Evolutionary conservation across 2,797 vertebrate genomes (phyloP), one percentile per base, ranked within the genome.

Genomic region (Tapera naevia): DNA sequence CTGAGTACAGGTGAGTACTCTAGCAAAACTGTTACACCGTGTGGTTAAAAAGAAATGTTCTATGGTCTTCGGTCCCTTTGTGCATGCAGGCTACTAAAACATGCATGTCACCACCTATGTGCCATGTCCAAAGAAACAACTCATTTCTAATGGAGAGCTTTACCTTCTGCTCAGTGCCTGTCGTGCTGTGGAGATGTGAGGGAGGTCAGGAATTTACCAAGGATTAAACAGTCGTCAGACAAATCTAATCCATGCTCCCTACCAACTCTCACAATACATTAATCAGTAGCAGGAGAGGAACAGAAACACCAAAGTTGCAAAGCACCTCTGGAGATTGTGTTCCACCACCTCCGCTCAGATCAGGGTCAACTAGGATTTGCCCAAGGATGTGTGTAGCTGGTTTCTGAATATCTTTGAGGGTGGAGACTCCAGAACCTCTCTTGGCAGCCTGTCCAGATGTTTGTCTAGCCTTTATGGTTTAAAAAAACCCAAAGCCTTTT

Each of bases 81-180:
- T 79, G 11, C 5, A 4, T 28, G 30, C 0, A 0, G 24, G 58
- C n/a, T 81, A 9, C 58, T 87, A 5, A 71, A 69, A 69, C 62
- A 8, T 32, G 8, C 27, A 11, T 43, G 22, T 48, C 10, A 12
- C n/a, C 25, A 39, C 7, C 12, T 45, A 5, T 0, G 0, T 56
- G 22, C 35, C 17, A 27, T 2, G 7, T 60, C 28, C 32, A 37
- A 60, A 72, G 62, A 56, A 53, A 62, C 22, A 39, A 11, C 18
- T 72, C 0, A 0, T 19, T 48, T 79, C 28, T 71, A 27, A 10
- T 56, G 33, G 85, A 50, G 45, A 60, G 17, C 30, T 32, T 75
- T 88, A 22, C 10, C n/a, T 87, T 74, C 39, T 79, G 19, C 41
- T 75, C 25, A 13, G 19, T 64, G 39, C 10, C 24, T 72, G n/a